Evolutionary conservation across 2,113 vertebrate genomes (phyloP), one percentile per base, ranked within the genome.

Genomic region (Rhineura floridana): DNA sequence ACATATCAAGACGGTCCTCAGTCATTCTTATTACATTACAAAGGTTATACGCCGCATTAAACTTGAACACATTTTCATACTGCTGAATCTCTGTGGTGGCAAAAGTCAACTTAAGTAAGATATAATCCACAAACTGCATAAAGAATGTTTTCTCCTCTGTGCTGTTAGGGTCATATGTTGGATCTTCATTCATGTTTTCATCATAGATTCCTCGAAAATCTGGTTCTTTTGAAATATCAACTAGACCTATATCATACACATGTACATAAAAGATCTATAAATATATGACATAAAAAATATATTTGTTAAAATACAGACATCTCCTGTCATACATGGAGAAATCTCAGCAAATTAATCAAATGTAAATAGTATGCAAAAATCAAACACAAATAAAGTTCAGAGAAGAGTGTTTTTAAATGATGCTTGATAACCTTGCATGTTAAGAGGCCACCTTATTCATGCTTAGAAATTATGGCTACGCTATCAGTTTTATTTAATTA

Each of bases 181-280:
- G 97, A 89, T 97, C 96, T 81, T 90, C 81, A 85, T 96, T 93
- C 2, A 65, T 30, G 42, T 95, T 93, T 90, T 96, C 89, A 52
- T 93, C 93, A 90, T 96, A 97, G 78, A 97, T 97, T 67, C 91
- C 96, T n/a, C 87, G 55, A 89, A 96, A 97, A 72, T 95, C 96
- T 73, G 94, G 95, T 55, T 97, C 96, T 36, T 91, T 94, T 79
- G 95, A 96, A 90, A 96, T 92, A 87, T 95, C 97, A 81, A 89
- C 63, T 81, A 97, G 90, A 90, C 97, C 97, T 97, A 83, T 36
- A 86, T 17, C 6, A 39, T 23, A 87, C 82, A 81, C n/a, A 87
- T 44, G 62, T 52, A 88, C n/a, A 75, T 33, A 62, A 85, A 85
- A 80, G 21, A 15, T 88, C 73, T 17, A 83, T 62, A 65, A 79